A percentile compares a stretch with the other conserved stretches of the same genome.
These are phyloP conservation scores for Hypocryptadius cinnamomeus DNA, from an alignment of 2,113 vertebrate genomes.

Conservation along the genomic window DNA sequence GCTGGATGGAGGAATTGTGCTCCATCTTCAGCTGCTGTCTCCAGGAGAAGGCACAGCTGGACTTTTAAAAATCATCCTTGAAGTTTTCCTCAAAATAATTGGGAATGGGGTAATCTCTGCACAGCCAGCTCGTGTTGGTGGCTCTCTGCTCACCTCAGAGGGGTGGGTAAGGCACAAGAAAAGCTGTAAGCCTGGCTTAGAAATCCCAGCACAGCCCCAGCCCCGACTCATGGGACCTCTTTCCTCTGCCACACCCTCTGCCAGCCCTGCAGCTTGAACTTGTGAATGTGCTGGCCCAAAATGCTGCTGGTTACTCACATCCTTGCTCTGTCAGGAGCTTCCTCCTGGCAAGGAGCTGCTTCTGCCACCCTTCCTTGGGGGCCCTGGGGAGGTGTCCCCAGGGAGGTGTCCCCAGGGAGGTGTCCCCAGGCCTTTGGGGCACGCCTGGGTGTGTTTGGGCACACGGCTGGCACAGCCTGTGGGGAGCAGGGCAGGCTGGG, in stretches of 20 bases:
- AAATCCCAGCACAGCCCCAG: neutral
- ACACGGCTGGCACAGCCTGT: neutral
- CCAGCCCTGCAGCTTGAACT: neutral
- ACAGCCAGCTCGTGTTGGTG: rapidly evolving
- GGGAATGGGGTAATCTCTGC: neutral
- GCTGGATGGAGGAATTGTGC: neutral
- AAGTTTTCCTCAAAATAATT: neutral
- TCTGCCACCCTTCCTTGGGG: neutral
- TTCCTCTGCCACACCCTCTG: neutral
- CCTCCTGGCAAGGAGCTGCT: neutral
- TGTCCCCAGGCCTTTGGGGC: neutral
- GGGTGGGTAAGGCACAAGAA: neutral
- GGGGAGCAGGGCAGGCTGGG: neutral
- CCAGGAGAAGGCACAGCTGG: neutral
- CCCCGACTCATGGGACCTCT: neutral
- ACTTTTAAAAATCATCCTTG: neutral
- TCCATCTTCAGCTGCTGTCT: neutral
- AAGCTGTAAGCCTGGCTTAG: neutral
- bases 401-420: neutral
- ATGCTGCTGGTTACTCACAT: neutral
- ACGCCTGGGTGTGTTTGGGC: neutral
- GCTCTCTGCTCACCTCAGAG: neutral
- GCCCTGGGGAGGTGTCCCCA: neutral
- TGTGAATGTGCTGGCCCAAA: rapidly evolving
- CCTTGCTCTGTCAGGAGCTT: neutral